Evolutionary conservation across 2,888 invertebrate genomes (phyloP).

Genomic region (Tridacna crocea): DNA sequence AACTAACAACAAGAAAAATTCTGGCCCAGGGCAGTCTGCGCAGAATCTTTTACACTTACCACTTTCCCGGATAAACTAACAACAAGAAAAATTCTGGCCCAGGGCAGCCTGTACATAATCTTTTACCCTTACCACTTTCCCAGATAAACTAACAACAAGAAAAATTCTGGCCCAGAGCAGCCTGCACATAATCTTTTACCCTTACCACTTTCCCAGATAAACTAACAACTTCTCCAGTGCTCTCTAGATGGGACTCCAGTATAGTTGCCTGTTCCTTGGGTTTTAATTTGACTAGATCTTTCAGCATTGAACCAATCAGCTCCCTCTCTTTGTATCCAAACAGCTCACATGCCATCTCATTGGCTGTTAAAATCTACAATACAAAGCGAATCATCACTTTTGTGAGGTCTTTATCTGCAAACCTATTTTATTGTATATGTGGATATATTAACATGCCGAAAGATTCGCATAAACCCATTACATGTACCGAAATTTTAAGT

Average conservation of each 20-base stretch:
- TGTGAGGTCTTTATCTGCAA: too few species aligned
- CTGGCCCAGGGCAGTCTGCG: too few species aligned
- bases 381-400: too few species aligned
- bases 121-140: slow-evolving; percentile 86
- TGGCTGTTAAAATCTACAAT: slow-evolving; percentile 88
- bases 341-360: slow-evolving; percentile 87
- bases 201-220: slow-evolving; percentile 88
- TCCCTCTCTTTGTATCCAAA: slow-evolving; percentile 84
- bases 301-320: slow-evolving; percentile 85
- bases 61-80: slow-evolving; percentile 88
- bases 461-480: too few species aligned
- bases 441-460: too few species aligned
- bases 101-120: too few species aligned
- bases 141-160: slow-evolving; percentile 88
- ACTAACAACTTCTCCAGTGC: slow-evolving; percentile 87
- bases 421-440: too few species aligned
- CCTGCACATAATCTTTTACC: slow-evolving; percentile 25
- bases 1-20: slow-evolving; percentile 87
- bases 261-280: slow-evolving; percentile 79
- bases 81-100: too few species aligned
- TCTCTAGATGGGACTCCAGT: slow-evolving; percentile 82
- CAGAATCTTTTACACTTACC: slow-evolving; percentile 78
- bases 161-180: too few species aligned
- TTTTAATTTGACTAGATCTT: slow-evolving; percentile 80
- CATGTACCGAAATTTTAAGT: too few species aligned